These are phyloP conservation scores for Cariama cristata DNA, from an alignment of 2,113 vertebrate species.

Conservation along the genomic window DNA sequence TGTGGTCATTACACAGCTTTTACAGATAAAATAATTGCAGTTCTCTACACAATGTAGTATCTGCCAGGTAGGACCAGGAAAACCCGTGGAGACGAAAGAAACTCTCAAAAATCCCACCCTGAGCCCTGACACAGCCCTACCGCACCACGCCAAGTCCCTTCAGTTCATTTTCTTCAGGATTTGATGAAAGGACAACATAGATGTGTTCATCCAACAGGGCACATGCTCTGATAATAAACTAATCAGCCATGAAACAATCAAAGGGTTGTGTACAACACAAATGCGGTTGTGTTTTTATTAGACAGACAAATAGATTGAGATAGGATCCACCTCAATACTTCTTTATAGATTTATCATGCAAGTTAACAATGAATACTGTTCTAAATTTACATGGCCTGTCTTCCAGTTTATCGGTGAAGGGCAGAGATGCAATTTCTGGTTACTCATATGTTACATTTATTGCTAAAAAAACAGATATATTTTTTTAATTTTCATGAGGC, in stretches of 20 bases:
- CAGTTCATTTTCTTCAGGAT: not conserved
- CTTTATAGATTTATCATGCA: slow-evolving; percentile 17
- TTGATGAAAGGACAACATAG: not conserved
- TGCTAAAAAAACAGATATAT: not conserved
- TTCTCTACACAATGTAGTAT: rapidly evolving
- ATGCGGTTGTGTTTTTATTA: not conserved
- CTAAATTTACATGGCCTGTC: not conserved
- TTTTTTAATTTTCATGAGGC: not conserved
- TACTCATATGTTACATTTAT: not conserved
- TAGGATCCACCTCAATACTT: not conserved
- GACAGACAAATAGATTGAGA: not conserved
- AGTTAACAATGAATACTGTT: not conserved
- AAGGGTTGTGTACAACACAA: not conserved
- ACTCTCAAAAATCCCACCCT: not conserved
- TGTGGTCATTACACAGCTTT: not conserved
- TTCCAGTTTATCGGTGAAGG: not conserved
- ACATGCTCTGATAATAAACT: not conserved
- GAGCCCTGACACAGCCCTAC: not conserved
- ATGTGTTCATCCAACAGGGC: not conserved
- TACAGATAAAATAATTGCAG: not conserved
- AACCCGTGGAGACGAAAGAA: not conserved
- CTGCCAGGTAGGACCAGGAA: not conserved
- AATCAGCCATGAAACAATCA: not conserved
- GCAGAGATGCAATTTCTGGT: slow-evolving; percentile 7
- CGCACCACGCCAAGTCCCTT: not conserved